phyloP scores from a whole-genome alignment of 2,113 vertebrate species.

The Atherinomorus stipes region DNA sequence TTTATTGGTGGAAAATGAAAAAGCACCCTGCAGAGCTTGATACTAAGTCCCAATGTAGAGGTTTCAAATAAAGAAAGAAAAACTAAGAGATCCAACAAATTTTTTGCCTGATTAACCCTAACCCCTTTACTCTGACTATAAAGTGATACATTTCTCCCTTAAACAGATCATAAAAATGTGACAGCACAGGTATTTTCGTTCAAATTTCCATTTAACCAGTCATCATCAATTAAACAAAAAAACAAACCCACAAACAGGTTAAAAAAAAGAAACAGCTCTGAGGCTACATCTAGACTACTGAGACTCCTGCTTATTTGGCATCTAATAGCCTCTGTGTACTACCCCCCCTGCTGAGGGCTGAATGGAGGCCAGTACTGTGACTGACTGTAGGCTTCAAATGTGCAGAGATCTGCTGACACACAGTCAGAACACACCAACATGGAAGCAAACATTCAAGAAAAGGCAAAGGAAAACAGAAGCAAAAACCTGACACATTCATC shows the following conservation, averaged over 20 bases:
- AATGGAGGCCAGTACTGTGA: conserved; percentile 43
- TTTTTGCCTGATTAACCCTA: background rate
- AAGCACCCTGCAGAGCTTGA: background rate
- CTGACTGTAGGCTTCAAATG: conserved; percentile 47
- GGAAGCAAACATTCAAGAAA: background rate
- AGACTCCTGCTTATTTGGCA: conserved; percentile 50
- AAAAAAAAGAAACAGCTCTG: conserved; percentile 33
- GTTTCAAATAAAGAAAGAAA: background rate
- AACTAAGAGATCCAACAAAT: background rate
- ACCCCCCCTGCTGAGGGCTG: conserved; percentile 34
- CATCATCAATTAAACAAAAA: conserved; percentile 24
- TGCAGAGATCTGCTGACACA: conserved; percentile 16
- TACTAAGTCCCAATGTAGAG: too few species aligned
- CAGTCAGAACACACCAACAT: background rate
- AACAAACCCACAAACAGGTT: background rate
- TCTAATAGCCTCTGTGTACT: conserved; percentile 42
- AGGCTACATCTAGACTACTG: conserved; percentile 23
- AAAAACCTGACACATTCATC: background rate
- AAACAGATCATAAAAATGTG: too few species aligned
- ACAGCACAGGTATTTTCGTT: background rate
- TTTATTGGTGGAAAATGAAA: conserved; percentile 3
- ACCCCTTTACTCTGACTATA: too few species aligned
- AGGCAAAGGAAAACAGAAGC: background rate
- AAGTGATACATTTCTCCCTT: too few species aligned
- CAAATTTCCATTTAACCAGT: conserved; percentile 25